Evolutionary conservation across 2,888 invertebrate genomes (phyloP), one percentile per base, ranked within the genome.

Genomic region (Chrysotoxum bicinctum): DNA sequence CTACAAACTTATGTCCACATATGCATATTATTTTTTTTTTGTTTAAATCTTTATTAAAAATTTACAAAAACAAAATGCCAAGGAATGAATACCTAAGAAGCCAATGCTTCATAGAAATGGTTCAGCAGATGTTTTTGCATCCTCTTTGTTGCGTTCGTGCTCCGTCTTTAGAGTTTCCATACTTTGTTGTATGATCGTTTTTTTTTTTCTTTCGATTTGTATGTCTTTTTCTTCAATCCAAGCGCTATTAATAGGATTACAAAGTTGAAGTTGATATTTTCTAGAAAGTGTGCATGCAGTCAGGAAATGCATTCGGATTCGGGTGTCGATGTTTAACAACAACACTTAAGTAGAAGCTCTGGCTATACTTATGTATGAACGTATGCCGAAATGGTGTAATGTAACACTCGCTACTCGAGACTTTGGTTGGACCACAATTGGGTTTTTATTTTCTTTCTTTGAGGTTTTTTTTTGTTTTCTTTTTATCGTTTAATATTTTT

Each of bases 71-170:
- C 19, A 76, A 74, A 75, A 32, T 68, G 21, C 76, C 48, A 19
- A 48, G 58, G 50, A 69, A 43, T 14, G 32, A 64, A 64, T n/a
- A 66, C 32, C 48, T 23, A n/a, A 62, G 6, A n/a, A 9, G 1
- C 43, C 23, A 16, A 66, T 48, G 32, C 3, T 32, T 30, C 32
- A 64, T 48, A 30, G 37, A 73, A 73, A 77, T 77, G 45, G 76
- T 76, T 69, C 56, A 81, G 85, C 85, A 85, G 85, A 85, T 85
- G 85, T 85, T 85, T 85, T 85, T 81, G 81, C 81, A 81, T 85
- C 72, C 72, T 76, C 58, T 62, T 76, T 72, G 72, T 81, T 30
- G 16, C 56, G 68, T 54, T 54, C 75, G 37, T 85, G 60, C 45
- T 68, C 26, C 62, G 54, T 62, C 69, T 54, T 35, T 16, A 32